Conservation (phyloP, 2,888 invertebrate species). For the Leptopilina drosophilae region DNA sequence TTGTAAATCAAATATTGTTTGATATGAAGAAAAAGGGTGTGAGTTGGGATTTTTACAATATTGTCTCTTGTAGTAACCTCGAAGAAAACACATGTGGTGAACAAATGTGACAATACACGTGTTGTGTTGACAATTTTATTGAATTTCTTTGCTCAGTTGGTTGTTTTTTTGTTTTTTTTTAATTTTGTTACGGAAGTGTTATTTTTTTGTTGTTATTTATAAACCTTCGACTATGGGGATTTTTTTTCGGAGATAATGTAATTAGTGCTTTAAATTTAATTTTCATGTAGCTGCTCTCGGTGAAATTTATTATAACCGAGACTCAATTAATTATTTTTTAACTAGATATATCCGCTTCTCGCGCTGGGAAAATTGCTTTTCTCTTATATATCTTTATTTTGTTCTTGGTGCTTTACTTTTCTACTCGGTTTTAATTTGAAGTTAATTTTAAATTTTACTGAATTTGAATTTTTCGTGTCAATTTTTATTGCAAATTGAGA, state of each 20-base stretch:
- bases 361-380: no score
- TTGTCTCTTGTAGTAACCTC: background rate
- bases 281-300: background rate
- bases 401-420: no score
- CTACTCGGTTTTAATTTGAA: no score
- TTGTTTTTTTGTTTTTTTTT: no score
- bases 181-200: no score
- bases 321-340: no score
- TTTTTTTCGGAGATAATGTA: background rate
- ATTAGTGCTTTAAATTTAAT: background rate
- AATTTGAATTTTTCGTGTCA: no score
- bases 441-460: no score
- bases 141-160: no score
- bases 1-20: background rate
- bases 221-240: background rate
- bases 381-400: no score
- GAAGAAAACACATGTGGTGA: background rate
- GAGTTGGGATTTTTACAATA: background rate
- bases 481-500: no score
- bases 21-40: background rate
- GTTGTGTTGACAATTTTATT: conserved; percentile 4
- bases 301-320: conserved; percentile 4
- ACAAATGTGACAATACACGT: background rate
- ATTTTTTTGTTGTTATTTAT: background rate
- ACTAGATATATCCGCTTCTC: no score